phyloP scores from a whole-genome alignment of 2,797 vertebrate genomes.

The Xerus rutilus region DNA sequence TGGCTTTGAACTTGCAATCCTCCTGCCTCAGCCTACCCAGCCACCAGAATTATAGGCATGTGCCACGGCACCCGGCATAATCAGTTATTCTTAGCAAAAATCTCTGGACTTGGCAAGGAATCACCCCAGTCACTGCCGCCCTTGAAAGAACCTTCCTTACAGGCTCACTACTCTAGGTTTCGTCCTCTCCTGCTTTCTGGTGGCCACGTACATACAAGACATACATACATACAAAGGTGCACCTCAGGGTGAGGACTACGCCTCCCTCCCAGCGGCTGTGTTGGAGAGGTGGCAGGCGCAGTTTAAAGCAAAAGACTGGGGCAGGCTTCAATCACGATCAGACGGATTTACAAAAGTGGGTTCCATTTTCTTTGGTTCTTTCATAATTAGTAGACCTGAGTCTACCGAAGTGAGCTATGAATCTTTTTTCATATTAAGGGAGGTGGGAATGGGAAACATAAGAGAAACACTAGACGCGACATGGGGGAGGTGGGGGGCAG shows the following conservation, averaged over 20 bases:
- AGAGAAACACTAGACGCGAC: too few species aligned
- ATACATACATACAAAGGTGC: background rate
- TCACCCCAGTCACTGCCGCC: background rate
- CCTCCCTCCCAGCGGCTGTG: background rate
- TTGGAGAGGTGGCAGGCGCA: background rate
- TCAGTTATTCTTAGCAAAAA: background rate
- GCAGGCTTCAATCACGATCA: background rate
- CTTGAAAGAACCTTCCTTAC: background rate
- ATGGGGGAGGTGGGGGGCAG: too few species aligned
- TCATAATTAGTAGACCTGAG: background rate
- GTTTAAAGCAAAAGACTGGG: background rate
- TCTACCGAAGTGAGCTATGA: background rate
- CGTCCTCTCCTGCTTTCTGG: too few species aligned
- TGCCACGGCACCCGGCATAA: background rate
- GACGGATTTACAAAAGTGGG: background rate
- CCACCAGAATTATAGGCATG: too few species aligned
- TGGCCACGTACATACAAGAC: too few species aligned
- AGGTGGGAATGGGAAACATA: too few species aligned
- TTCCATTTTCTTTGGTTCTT: conserved; percentile 30
- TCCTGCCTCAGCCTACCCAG: too few species aligned
- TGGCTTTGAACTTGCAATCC: too few species aligned
- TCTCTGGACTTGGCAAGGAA: background rate
- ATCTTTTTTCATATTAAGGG: conserved; percentile 42
- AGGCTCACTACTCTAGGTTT: too few species aligned
- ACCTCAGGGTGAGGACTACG: background rate